Base-by-base conservation (phyloP, 2,888 invertebrate species). In the Leptinotarsa tumamoca region DNA sequence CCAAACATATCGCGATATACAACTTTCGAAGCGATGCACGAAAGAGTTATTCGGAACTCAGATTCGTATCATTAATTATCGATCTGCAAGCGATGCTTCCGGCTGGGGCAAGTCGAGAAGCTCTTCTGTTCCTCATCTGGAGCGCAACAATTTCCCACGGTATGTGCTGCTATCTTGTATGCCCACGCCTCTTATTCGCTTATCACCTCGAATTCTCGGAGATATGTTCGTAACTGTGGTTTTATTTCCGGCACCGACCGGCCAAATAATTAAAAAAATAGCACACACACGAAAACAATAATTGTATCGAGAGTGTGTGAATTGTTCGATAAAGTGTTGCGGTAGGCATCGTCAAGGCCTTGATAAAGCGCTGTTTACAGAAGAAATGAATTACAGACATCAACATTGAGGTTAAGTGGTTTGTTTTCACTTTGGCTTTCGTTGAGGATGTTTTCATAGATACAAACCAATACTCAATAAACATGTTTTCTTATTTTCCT, bases 131-230 rank as follows among this genome's bases (percentile, higher is more conserved):
- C 21, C 77, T 79, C 63, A 63, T 63, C 43, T 63, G 63, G 63
- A 63, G 63, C 79, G 75, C 73, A 72, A 66, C 72, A 43, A 67
- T 70, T 77, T 80, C 78, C 77, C 79, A 79, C 79, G 79, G 77
- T 78, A 66, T 50, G 52, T 23, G 71, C 66, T 52, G 73, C 71
- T 75, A 78, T 78, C 75, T 68, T 17, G 33, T 54, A 43, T 71
- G 71, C 76, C 76, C 78, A 78, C 78, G 77, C 78, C 63, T 68
- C 63, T 63, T 63, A 51, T 66, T 71, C 71, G 68, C 77, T 78
- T 77, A 70, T 77, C 74, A 74, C 73, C 69, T 69, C 72, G 69
- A 71, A 68, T 67, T 76, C 69, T 61, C 49, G 71, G 72, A 71
- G 72, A 67, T 75, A 73, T 18, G 61, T 61, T 33, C 50, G 56